Base-by-base conservation (phyloP, 2,113 vertebrate genomes). In the Lynx canadensis region DNA sequence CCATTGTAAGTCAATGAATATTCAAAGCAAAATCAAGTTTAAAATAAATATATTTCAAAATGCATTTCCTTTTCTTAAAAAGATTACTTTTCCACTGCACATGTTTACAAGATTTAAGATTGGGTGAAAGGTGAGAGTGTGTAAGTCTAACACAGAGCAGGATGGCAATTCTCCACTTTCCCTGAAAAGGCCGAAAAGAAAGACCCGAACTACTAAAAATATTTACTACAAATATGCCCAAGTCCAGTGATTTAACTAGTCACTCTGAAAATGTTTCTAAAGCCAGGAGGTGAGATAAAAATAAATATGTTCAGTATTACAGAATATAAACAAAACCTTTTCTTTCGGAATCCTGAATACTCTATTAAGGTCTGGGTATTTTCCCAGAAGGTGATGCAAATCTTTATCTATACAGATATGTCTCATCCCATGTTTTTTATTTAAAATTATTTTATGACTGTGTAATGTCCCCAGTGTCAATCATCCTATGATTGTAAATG, bases 41-140 rank as follows among this genome's bases (percentile, higher is more conserved):
- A 96, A 97, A 96, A 91, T 89, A 66, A 92, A 78, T 87, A n/a
- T 71, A 78, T 74, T 97, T 91, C 16, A 96, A 97, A 89, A 55
- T 29, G 13, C 3, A 48, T 89, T 94, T 80, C 71, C 41, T 80
- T 69, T 41, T 27, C 48, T 91, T 80, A 14, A 96, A 50, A 95
- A 94, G 66, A 69, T 71, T 85, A 89, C 89, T 48, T 82, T 90
- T 92, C 91, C 19, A 83, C n/a, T 80, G 14, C 10, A 33, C 45
- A 66, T 76, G 73, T 68, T 79, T 82, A 63, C 7, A 90, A 80
- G 45, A 84, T 90, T 87, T 79, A 63, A 95, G 79, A 66, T 18
- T 69, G 60, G 8, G 23, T 31, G 68, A 85, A 95, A 66, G 15
- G 71, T 73, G 16, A 80, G 48, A 94, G 27, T 71, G 14, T 81